Conservation (phyloP, 1,140 invertebrate genomes). For the Drosophila rhopaloa region DNA sequence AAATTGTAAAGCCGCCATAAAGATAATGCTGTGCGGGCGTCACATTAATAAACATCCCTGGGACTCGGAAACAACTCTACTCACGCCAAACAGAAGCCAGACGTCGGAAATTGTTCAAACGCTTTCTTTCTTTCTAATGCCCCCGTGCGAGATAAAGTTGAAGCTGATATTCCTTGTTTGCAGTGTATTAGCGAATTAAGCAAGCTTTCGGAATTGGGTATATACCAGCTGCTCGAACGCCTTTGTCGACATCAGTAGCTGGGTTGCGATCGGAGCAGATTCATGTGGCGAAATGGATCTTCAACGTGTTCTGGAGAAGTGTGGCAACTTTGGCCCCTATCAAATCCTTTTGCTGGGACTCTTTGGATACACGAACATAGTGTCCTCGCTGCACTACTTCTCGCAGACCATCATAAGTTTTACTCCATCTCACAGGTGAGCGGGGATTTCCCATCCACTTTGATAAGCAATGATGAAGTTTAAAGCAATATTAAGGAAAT, state of each 20-base stretch:
- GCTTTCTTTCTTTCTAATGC: conserved; percentile 1
- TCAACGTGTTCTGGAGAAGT: conserved; percentile 86
- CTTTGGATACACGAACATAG: conserved; percentile 86
- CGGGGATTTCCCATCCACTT: neutral
- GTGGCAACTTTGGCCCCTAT: conserved; percentile 87
- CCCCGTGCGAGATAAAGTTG: conserved; percentile 15
- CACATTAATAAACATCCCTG: neutral
- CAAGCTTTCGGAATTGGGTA: conserved; percentile 4
- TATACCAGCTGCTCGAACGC: conserved; percentile 22
- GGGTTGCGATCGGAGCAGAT: conserved; percentile 26
- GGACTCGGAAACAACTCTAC: neutral
- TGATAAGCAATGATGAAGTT: neutral
- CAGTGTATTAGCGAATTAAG: conserved; percentile 19
- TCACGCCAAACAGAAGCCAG: conserved; percentile 6
- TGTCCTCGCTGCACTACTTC: conserved; percentile 86
- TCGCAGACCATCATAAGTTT: conserved; percentile 86
- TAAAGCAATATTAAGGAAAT: no score
- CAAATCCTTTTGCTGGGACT: conserved; percentile 86
- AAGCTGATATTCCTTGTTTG: conserved; percentile 8
- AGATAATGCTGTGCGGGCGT: conserved; percentile 20
- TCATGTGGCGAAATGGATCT: conserved; percentile 84
- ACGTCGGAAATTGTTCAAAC: conserved; percentile 6
- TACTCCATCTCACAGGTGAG: conserved; percentile 84
- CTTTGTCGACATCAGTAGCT: conserved; percentile 26
- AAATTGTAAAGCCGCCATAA: neutral